Evolutionary conservation across 37 sponge, comb jelly and placozoan species (phyloP).

Genomic region (Theonella swinhoei): DNA sequence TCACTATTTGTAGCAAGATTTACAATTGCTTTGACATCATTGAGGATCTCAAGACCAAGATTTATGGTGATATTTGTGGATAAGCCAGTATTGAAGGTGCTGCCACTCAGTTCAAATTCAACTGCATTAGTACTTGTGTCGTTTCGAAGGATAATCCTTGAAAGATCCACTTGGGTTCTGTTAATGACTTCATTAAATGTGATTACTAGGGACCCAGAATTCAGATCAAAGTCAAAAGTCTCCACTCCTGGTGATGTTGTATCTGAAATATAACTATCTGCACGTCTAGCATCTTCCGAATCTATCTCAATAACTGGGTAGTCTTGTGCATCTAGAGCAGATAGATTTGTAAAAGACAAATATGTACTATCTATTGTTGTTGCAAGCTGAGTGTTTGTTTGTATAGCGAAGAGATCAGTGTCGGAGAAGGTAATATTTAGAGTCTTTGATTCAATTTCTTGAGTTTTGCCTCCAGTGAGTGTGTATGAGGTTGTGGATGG

Average conservation of each 20-base stretch:
- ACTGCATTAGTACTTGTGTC: slow-evolving; percentile 5
- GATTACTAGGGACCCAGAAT: slow-evolving; percentile 59
- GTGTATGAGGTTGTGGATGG: slow-evolving; percentile 37
- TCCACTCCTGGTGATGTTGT: slow-evolving; percentile 63
- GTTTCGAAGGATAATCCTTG: slow-evolving; percentile 57
- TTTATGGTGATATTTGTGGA: slow-evolving; percentile 34
- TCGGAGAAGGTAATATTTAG: slow-evolving; percentile 64
- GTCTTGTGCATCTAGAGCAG: slow-evolving; percentile 71
- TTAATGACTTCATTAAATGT: slow-evolving; percentile 81
- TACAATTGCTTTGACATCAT: slow-evolving; percentile 69
- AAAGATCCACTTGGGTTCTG: slow-evolving; percentile 13
- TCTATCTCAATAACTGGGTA: slow-evolving; percentile 41
- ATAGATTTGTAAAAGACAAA: slow-evolving; percentile 71
- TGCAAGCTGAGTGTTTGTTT: slow-evolving; percentile 61
- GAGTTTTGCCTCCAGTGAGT: slow-evolving; percentile 73
- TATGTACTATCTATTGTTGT: slow-evolving; percentile 38
- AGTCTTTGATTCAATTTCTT: slow-evolving; percentile 32
- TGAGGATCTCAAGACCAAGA: slow-evolving; percentile 51
- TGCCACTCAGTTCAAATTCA: slow-evolving; percentile 36
- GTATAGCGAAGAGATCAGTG: slow-evolving; percentile 54
- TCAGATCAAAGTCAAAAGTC: slow-evolving; percentile 72
- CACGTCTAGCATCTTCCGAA: slow-evolving; percentile 42
- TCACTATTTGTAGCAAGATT: slow-evolving; percentile 50
- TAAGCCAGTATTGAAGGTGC: slow-evolving; percentile 24
- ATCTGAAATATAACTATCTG: slow-evolving; percentile 50